phyloP scores from a whole-genome alignment of 2,113 vertebrate genomes.

The Colius striatus region DNA sequence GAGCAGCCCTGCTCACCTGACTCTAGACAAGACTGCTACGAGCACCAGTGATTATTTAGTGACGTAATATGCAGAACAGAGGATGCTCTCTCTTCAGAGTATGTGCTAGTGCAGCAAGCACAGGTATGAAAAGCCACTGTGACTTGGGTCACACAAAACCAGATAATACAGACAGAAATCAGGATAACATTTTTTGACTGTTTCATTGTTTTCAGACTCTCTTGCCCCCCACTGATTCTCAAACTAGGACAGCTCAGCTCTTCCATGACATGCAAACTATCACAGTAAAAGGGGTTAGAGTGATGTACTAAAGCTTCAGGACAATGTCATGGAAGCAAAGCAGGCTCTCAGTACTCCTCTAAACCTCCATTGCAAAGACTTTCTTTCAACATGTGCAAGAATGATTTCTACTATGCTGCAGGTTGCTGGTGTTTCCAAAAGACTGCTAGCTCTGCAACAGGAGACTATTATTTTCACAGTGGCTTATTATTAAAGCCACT shows the following conservation, averaged over 20 bases:
- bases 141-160: not conserved
- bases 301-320: not conserved
- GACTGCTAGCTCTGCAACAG: not conserved
- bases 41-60: not conserved
- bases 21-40: not conserved
- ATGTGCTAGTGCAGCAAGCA: not conserved
- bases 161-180: not conserved
- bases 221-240: not conserved
- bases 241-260: not conserved
- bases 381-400: not conserved
- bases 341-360: not conserved
- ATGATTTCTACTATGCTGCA: not conserved
- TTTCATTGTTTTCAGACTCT: not conserved
- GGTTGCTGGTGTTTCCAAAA: not conserved
- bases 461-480: not conserved
- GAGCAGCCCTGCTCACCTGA: not conserved
- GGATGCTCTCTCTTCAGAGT: not conserved
- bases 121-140: not conserved
- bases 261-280: not conserved
- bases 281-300: not conserved
- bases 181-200: not conserved
- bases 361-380: not conserved
- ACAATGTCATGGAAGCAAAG: rapidly evolving
- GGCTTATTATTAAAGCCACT: not conserved
- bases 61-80: not conserved